Percentiles rank a stretch among this genome's conserved stretches.
Evolutionary conservation across 2,797 vertebrate species (phyloP).

Genomic region (Sebastes diaconus): DNA sequence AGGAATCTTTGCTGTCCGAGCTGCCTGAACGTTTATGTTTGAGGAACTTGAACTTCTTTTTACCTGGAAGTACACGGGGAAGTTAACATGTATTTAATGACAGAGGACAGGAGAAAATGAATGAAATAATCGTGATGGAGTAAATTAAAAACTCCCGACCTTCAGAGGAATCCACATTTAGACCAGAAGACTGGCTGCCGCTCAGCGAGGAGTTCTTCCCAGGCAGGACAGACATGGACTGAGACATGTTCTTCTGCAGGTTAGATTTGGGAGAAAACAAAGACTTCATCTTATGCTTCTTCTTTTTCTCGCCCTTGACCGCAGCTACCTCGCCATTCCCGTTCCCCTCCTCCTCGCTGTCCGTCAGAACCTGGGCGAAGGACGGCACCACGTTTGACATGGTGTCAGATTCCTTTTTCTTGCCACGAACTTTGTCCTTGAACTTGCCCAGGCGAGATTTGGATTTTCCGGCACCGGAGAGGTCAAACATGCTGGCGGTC

Average conservation of each 20-base stretch:
- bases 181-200: slow-evolving; percentile 78
- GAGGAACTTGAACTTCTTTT: slow-evolving; percentile 84
- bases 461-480: slow-evolving; percentile 89
- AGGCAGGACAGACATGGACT: slow-evolving; percentile 90
- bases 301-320: slow-evolving; percentile 75
- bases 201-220: slow-evolving; percentile 75
- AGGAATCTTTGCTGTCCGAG: slow-evolving; percentile 83
- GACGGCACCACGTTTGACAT: slow-evolving; percentile 82
- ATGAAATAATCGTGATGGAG: neutral
- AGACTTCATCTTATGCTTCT: slow-evolving; percentile 89
- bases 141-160: slow-evolving; percentile 55
- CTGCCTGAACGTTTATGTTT: slow-evolving; percentile 87
- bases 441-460: slow-evolving; percentile 92
- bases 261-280: slow-evolving; percentile 89
- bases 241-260: slow-evolving; percentile 90
- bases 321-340: slow-evolving; percentile 12
- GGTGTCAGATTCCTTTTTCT: slow-evolving; percentile 86
- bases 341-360: slow-evolving; percentile 88
- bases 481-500: slow-evolving; percentile 97
- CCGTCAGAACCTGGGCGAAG: slow-evolving; percentile 79
- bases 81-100: neutral
- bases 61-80: slow-evolving; percentile 66
- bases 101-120: neutral
- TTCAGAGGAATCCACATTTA: slow-evolving; percentile 78
- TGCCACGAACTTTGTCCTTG: slow-evolving; percentile 94